phyloP scores from a whole-genome alignment of 2,888 invertebrate species.

The Gastracanthus pulcherrimus region DNA sequence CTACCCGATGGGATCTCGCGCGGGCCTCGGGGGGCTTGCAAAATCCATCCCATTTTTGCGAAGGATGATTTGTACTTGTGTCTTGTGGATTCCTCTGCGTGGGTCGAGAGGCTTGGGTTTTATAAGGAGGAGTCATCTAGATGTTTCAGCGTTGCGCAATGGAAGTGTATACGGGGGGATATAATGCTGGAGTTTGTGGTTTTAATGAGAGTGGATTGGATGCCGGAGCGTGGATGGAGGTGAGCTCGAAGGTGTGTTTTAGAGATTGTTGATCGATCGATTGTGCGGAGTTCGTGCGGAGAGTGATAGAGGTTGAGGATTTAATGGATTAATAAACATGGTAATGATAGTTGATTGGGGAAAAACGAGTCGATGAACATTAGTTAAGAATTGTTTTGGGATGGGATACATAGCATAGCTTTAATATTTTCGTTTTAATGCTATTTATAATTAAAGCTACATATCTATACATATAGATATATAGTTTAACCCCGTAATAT shows the following conservation, averaged over 20 bases:
- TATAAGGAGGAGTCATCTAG: slow-evolving; percentile 18
- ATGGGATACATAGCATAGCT: no score
- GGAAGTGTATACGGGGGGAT: no score
- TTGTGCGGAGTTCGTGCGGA: not conserved
- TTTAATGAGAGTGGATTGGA: not conserved
- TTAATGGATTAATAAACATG: not conserved
- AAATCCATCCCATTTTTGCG: slow-evolving; percentile 28
- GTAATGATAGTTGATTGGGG: not conserved
- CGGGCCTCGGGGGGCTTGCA: not conserved
- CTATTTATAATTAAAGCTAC: no score
- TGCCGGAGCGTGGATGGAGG: not conserved
- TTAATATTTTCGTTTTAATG: no score
- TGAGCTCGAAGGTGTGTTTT: not conserved
- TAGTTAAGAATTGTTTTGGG: no score
- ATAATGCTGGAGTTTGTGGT: no score
- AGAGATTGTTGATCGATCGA: not conserved
- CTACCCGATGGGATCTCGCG: no score
- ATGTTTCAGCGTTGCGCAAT: slow-evolving; percentile 18
- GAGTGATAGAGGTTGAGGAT: no score
- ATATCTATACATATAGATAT: no score
- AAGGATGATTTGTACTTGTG: slow-evolving; percentile 34
- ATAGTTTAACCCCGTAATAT: no score
- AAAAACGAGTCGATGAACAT: not conserved
- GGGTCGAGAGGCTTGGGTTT: not conserved
- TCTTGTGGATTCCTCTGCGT: slow-evolving; percentile 8